phyloP scores from a whole-genome alignment of 2,888 invertebrate species.

The Caenorhabditis plicata region DNA sequence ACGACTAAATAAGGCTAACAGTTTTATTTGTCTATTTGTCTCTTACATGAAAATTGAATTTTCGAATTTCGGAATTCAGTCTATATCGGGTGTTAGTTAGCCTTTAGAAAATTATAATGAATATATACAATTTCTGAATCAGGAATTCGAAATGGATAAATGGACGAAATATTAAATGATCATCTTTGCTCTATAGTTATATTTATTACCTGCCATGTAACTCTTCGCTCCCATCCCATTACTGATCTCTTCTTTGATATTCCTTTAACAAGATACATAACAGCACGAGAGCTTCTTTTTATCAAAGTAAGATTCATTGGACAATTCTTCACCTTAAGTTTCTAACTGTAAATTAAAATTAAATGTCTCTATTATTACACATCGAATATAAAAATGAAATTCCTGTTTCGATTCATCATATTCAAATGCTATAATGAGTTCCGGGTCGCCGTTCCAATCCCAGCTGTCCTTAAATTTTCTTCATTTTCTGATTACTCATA shows the following conservation, averaged over 20 bases:
- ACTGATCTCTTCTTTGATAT: conserved; percentile 32
- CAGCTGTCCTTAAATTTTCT: neutral
- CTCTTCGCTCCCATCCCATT: conserved; percentile 32
- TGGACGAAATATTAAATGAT: too few species aligned
- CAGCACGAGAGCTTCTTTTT: conserved; percentile 25
- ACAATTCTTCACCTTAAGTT: conserved; percentile 11
- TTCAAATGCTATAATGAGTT: conserved; percentile 20
- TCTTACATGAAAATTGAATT: too few species aligned
- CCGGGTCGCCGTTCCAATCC: neutral
- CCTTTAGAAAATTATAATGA: too few species aligned
- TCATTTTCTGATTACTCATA: neutral
- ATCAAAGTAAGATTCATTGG: conserved; percentile 16
- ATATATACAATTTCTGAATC: too few species aligned
- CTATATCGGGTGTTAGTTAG: too few species aligned
- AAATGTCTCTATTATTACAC: conserved; percentile 6
- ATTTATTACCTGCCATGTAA: conserved; percentile 32
- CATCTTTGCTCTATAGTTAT: too few species aligned
- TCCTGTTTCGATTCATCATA: conserved; percentile 19
- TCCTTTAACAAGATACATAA: conserved; percentile 30
- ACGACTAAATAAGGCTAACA: too few species aligned
- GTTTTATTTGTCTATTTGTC: too few species aligned
- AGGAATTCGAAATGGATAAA: too few species aligned
- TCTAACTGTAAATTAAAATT: neutral
- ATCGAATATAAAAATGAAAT: conserved; percentile 30
- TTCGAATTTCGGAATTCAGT: too few species aligned